phyloP scores from a whole-genome alignment of 2,888 invertebrate genomes.

The Oxystoma pomonae region DNA sequence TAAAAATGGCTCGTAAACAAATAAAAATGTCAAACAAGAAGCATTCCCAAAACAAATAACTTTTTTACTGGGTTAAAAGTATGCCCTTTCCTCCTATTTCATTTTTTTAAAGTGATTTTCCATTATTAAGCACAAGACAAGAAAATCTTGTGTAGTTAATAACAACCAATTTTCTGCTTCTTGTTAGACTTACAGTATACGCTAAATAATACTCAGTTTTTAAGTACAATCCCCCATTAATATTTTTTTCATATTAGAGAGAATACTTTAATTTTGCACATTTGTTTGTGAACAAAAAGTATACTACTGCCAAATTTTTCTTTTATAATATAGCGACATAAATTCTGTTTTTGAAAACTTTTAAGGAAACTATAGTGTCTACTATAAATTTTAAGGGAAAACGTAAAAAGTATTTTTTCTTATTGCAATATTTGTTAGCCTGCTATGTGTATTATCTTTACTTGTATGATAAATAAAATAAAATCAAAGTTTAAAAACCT shows the following conservation, averaged over 20 bases:
- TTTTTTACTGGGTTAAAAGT: too few species aligned
- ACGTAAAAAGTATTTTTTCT: slow-evolving; percentile 41
- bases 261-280: slow-evolving; percentile 2
- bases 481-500: slow-evolving; percentile 33
- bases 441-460: slow-evolving; percentile 44
- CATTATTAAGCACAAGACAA: too few species aligned
- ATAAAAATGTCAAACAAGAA: slow-evolving; percentile 20
- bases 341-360: background rate
- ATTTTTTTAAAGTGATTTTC: too few species aligned
- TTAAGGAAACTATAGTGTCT: background rate
- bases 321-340: background rate
- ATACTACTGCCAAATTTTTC: background rate
- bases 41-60: background rate
- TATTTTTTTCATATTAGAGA: slow-evolving; percentile 8
- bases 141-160: too few species aligned
- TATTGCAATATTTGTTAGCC: slow-evolving; percentile 46
- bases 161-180: slow-evolving; percentile 33
- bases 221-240: background rate
- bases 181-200: slow-evolving; percentile 45
- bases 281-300: background rate
- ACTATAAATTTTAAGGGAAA: slow-evolving; percentile 15
- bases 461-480: slow-evolving; percentile 41
- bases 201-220: slow-evolving; percentile 34
- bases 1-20: slow-evolving; percentile 22
- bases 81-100: too few species aligned